Base-by-base conservation (phyloP, 2,113 vertebrate genomes). In the Sinosuthora webbiana region DNA sequence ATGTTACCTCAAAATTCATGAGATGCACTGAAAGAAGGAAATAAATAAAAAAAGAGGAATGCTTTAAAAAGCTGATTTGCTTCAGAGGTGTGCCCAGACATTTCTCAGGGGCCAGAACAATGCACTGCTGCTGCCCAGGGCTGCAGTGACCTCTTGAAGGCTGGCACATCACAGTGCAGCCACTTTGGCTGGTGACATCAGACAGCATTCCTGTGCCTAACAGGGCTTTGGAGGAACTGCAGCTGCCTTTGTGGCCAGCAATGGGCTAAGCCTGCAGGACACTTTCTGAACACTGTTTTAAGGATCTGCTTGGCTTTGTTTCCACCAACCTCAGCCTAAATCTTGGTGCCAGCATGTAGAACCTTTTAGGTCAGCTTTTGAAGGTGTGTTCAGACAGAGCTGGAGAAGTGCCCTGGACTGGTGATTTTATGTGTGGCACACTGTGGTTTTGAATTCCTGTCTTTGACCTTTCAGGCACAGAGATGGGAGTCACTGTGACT, bases 1-100 rank as follows among this genome's bases (percentile, higher is more conserved):
- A 70, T 42, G 21, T 57, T 77, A 52, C 22, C 57, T 93, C 47
- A 41, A 95, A 97, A 95, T 92, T 96, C 87, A 87, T 10, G 30
- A 94, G 93, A 93, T 90, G 77, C 37, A 89, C 28, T 13, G 31
- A 90, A 94, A 60, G 3, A 60, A 93, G 62, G 30, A 80, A 95
- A 68, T 41, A 35, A 64, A 65, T 24, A n/a, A n/a, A 83, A 57
- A 28, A 50, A 7, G 13, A 47, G 64, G 42, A 64, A 31, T 50
- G 6, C 15, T 92, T 91, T 31, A 71, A 73, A 82, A 85, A 80
- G 42, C 14, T 41, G 33, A n/a, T 89, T 69, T 76, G 6, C 19
- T 75, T 75, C 56, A 79, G 69, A 75, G 30, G 7, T 8, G 24
- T 7, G 1, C 44, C 33, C 47, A 79, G 52, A 15, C 3, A 3